These are phyloP conservation scores for Phaetusa simplex DNA, from an alignment of 2,113 vertebrate genomes.

Conservation along the genomic window DNA sequence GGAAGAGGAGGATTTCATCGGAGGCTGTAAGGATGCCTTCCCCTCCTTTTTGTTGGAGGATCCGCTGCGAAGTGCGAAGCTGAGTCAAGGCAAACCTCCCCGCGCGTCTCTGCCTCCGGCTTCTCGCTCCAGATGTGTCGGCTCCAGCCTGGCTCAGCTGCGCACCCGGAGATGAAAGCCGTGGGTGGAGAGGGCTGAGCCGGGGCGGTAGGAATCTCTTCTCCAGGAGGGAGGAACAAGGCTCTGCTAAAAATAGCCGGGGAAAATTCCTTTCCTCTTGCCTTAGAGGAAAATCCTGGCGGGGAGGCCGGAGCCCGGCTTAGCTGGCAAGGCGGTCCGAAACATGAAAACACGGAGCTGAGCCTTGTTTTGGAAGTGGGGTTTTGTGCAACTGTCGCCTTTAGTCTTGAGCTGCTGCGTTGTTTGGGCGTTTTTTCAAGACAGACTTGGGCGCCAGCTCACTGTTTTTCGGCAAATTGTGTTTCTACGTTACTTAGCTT, in stretches of 20 bases:
- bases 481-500: background rate
- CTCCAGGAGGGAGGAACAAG: background rate
- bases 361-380: background rate
- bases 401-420: background rate
- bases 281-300: background rate
- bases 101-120: background rate
- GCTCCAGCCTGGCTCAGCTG: background rate
- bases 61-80: background rate
- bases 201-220: background rate
- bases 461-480: background rate
- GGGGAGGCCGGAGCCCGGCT: background rate
- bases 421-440: background rate
- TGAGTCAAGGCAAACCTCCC: too few species aligned
- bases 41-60: background rate
- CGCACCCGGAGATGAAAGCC: background rate
- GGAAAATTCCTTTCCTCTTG: constrained; percentile 37
- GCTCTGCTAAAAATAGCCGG: constrained; percentile 23
- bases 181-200: background rate
- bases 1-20: background rate
- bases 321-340: background rate
- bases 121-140: background rate
- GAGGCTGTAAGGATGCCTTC: background rate
- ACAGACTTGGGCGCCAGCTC: background rate
- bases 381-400: background rate
- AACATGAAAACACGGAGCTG: background rate